Conservation (phyloP, 2,113 vertebrate species). For the Pogona vitticeps region DNA sequence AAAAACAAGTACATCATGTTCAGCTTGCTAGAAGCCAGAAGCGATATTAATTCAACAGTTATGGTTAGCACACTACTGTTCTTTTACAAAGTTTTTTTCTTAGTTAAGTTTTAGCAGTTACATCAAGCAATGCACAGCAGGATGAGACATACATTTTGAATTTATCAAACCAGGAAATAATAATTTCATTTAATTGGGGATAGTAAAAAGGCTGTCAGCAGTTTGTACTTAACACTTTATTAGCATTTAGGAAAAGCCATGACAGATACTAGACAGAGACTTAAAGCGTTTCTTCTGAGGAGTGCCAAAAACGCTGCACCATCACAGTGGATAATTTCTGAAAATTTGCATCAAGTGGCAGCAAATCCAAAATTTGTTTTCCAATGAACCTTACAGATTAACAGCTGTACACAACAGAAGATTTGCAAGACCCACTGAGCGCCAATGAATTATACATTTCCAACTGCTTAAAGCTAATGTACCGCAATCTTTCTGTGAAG, state of each 20-base stretch:
- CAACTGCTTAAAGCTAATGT: slow-evolving; percentile 58
- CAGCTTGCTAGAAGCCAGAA: neutral
- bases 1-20: too few species aligned
- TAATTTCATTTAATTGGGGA: slow-evolving; percentile 42
- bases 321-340: slow-evolving; percentile 28
- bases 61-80: slow-evolving; percentile 5
- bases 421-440: slow-evolving; percentile 58
- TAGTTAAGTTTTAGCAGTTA: neutral
- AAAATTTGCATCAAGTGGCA: slow-evolving; percentile 41
- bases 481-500: slow-evolving; percentile 43
- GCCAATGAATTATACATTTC: slow-evolving; percentile 64
- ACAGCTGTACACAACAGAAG: slow-evolving; percentile 50
- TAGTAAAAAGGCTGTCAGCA: slow-evolving; percentile 37
- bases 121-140: slow-evolving; percentile 3
- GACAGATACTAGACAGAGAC: neutral
- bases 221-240: slow-evolving; percentile 17
- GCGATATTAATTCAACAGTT: neutral
- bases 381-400: slow-evolving; percentile 64
- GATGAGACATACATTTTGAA: neutral
- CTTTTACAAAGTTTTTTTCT: neutral
- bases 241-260: slow-evolving; percentile 45
- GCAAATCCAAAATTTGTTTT: slow-evolving; percentile 46
- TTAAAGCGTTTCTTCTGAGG: slow-evolving; percentile 20
- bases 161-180: slow-evolving; percentile 16
- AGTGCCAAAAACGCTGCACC: slow-evolving; percentile 20